A percentile compares a stretch with the other conserved stretches of the same genome.
Conservation (phyloP, 2,113 vertebrate genomes). For the Grantiella picta region DNA sequence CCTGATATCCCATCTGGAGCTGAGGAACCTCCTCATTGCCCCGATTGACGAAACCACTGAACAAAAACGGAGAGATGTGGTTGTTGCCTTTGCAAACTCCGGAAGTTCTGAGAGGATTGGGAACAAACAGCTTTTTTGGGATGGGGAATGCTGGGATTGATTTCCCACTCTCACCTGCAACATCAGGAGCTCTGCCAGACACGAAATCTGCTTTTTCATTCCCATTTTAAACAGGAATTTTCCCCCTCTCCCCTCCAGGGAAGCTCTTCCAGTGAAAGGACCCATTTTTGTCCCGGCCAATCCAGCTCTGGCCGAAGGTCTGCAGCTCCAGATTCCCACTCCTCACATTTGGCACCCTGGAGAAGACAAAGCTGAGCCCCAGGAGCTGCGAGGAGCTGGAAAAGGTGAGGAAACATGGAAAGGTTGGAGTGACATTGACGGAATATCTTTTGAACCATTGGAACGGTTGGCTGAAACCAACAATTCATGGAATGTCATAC, state of each 20-base stretch:
- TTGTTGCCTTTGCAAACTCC: background rate
- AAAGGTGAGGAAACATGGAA: background rate
- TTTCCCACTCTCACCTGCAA: background rate
- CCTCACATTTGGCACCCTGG: rapidly evolving
- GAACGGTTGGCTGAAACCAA: no score
- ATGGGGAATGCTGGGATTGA: background rate
- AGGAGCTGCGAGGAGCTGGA: background rate
- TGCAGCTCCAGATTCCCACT: background rate
- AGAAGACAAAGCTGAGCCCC: background rate
- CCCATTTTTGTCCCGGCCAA: conserved; percentile 23
- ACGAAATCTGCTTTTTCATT: rapidly evolving
- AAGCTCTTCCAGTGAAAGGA: background rate
- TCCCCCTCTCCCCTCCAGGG: conserved; percentile 45
- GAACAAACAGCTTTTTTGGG: background rate
- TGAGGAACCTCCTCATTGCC: no score
- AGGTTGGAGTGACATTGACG: background rate
- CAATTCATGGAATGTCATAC: no score
- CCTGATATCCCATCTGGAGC: no score
- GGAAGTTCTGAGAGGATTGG: background rate
- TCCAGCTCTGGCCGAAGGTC: background rate
- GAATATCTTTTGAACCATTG: background rate
- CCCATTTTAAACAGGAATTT: background rate
- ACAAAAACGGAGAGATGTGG: rapidly evolving
- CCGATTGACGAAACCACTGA: no score
- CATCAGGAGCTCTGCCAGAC: background rate